Evolutionary conservation across 53 echinoderm and acorn worm species (phyloP), one percentile per base, ranked within the genome.

Genomic region (Temnopleurus reevesii): DNA sequence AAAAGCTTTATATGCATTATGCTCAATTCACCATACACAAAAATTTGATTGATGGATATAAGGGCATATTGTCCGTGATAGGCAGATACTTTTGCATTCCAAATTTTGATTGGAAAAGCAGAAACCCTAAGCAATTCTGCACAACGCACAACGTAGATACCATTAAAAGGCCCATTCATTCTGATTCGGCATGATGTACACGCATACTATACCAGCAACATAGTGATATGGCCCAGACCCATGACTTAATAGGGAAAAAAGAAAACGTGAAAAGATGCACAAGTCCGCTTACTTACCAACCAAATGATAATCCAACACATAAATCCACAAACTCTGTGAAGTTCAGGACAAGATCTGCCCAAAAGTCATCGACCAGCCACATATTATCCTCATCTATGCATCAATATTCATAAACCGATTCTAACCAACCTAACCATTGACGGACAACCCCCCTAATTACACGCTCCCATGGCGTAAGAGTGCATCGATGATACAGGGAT

Each of bases 241-340:
- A n/a, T n/a, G n/a, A n/a, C n/a, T n/a, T n/a, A n/a, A n/a, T n/a
- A n/a, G n/a, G n/a, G n/a, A n/a, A n/a, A n/a, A n/a, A 10, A 15
- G 1, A 49, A 31, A 71, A 8, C n/a, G 4, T 71, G 35, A 38
- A 9, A 43, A 8, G 23, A 41, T 36, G 36, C 31, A 63, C 44
- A 1, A 7, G 19, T 13, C 53, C 8, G 5, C 19, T 33, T 24
- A 44, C 85, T 85, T 36, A 85, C 85, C 85, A 35, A 25, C 1
- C 61, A 26, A 60, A 23, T 59, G 85, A 12, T 85, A 85, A 36
- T 85, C 85, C 85, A 23, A 85, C 25, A 85, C 46, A 61, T 85
- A 85, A 44, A 44, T 85, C 85, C 85, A 85, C 85, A 85, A 85
- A 85, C 23, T 85, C 85, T 25, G 35, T 21, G 60, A 85, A 85